Conservation (phyloP, 2,113 vertebrate genomes). For the Uria aalge region DNA sequence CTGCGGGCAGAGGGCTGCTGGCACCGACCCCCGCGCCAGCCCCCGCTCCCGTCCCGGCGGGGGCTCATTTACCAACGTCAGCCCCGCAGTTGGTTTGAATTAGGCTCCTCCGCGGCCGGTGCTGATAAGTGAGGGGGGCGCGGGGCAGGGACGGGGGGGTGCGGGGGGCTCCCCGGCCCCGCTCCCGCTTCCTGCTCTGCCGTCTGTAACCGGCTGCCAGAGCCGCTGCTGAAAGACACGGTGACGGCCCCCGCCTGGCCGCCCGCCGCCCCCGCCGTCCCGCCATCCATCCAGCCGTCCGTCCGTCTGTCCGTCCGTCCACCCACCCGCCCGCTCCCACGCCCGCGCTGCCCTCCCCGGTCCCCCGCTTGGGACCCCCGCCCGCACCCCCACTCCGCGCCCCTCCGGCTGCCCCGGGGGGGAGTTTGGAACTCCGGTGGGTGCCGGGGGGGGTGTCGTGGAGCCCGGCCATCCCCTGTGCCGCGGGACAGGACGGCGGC, state of each 20-base stretch:
- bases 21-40: background rate
- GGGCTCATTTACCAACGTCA: constrained; percentile 47
- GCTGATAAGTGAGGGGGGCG: constrained; percentile 16
- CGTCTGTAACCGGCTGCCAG: constrained; percentile 8
- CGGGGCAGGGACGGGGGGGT: background rate
- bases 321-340: background rate
- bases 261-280: background rate
- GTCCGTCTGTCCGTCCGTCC: background rate
- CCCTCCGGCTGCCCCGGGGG: background rate
- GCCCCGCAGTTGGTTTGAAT: constrained; percentile 51
- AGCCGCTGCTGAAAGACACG: constrained; percentile 25
- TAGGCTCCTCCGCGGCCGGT: background rate
- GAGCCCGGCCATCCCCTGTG: too few species aligned
- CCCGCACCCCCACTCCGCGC: background rate
- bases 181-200: background rate
- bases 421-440: background rate
- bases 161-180: background rate
- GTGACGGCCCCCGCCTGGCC: background rate
- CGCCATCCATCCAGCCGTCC: background rate
- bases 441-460: too few species aligned
- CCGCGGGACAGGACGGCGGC: background rate
- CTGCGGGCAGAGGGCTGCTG: background rate
- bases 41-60: background rate
- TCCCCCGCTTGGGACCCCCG: background rate
- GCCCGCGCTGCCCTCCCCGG: background rate